Conservation (phyloP, 2,797 vertebrate genomes). For the Avahi laniger region DNA sequence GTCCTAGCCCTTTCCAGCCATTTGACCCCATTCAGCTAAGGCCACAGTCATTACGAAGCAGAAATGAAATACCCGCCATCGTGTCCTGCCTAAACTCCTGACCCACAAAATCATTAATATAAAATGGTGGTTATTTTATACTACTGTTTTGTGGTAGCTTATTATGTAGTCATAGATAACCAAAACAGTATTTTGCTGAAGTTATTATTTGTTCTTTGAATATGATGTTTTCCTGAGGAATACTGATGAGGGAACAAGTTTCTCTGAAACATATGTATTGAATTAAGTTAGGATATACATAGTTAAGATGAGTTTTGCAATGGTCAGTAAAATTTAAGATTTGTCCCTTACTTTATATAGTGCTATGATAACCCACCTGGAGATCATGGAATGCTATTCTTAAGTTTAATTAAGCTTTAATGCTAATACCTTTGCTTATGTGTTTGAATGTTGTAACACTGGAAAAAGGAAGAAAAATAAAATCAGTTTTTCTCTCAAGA, state of each 20-base stretch:
- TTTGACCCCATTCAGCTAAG: background rate
- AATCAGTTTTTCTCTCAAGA: background rate
- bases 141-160: background rate
- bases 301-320: background rate
- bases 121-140: background rate
- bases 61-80: background rate
- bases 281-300: background rate
- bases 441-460: background rate
- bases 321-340: background rate
- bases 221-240: background rate
- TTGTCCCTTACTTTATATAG: background rate
- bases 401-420: conserved; percentile 19
- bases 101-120: background rate
- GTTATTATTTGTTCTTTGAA: background rate
- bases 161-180: background rate
- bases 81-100: background rate
- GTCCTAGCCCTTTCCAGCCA: background rate
- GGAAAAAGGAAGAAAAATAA: background rate
- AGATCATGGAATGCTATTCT: background rate
- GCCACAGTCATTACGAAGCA: background rate
- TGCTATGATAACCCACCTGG: background rate
- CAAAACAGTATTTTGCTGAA: background rate
- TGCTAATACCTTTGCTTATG: background rate
- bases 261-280: background rate
- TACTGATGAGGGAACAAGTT: background rate